Evolutionary conservation across 2,113 vertebrate genomes (phyloP), one percentile per base, ranked within the genome.

Genomic region (Clarias batrachus): DNA sequence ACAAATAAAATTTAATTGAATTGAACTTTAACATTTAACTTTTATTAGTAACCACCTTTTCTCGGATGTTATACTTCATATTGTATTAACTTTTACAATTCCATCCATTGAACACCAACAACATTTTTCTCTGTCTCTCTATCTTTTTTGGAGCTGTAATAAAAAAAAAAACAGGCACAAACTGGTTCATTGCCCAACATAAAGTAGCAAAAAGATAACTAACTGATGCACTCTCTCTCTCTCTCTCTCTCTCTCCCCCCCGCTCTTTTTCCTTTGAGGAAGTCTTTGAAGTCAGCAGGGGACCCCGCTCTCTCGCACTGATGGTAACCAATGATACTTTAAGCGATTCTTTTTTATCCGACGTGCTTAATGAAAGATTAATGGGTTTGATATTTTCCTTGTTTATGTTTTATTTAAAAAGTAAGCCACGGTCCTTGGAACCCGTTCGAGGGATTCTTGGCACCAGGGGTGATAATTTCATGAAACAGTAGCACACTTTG

Each of bases 321-420:
- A 96, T 94, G 95, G 95, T 95, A 95, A 96, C 95, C 96, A 98
- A 96, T 94, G 96, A 96, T 96, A 97, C 96, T 97, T 96, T 96
- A 97, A 98, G 97, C 92, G 96, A 97, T 97, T 97, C 96, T 97
- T 98, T 98, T 99, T 98, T 97, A 99, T 99, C 97, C 96, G 93
- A 96, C 96, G 94, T 96, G 96, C 96, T 96, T 98, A 98, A 98
- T 98, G 97, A 98, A 98, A 99, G 97, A 98, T 99, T 98, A 98
- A 99, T 98, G 96, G 96, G 95, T 97, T 96, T 97, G 96, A 98
- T 98, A 97, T 97, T 98, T 97, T 96, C 94, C 97, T 97, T 97
- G 96, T 97, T 96, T 95, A 96, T 96, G 95, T 95, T 97, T 96
- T 95, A 92, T 95, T 96, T 95, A 91, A 89, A 95, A 94, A 93